Evolutionary conservation across 1,140 invertebrate species (phyloP), one percentile per base, ranked within the genome.

Genomic region (Mesaphorura yosii): DNA sequence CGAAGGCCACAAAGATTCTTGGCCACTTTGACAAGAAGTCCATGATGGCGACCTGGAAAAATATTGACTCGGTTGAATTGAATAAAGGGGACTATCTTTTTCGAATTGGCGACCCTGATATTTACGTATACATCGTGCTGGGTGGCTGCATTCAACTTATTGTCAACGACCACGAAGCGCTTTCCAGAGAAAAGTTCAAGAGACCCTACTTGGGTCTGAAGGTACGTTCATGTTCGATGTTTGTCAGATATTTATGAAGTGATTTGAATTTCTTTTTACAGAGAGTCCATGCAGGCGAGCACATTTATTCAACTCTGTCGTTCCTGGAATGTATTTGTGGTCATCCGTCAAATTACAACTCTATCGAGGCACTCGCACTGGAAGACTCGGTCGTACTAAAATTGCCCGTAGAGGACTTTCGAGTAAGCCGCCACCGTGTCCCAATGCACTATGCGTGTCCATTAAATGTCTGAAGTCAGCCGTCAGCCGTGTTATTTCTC

Each of bases 281-380:
- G 12, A 31, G 7, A 3, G 28, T 48, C 19, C 4, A 6, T 34
- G 19, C 46, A 3, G 46, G 46, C 6, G 25, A 26, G 6, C 25
- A 29, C 17, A 12, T 48, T 6, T 48, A 19, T 34, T 48, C 46
- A 14, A 20, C 37, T 29, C 20, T 48, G 28, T 48, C 46, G 4
- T 31, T 48, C 29, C 5, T 48, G 5, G 46, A 48, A 15, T 4
- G 10, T 22, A 14, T 48, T 4, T 34, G 28, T 26, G 46, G 46
- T 20, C 6, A 48, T 22, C 4, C 25, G 6, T 7, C 4, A 12
- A 7, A 7, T 4, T 26, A 34, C 25, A 29, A 31, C 17, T 34
- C 4, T 10, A 31, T 48, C 3, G 46, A 48, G 27, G 46, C 46
- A 3, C 5, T 6, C 15, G 46, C 46, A 3, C 5, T 27, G 7